Base-by-base conservation (phyloP, 2,888 invertebrate species). In the Drosophila leonis region DNA sequence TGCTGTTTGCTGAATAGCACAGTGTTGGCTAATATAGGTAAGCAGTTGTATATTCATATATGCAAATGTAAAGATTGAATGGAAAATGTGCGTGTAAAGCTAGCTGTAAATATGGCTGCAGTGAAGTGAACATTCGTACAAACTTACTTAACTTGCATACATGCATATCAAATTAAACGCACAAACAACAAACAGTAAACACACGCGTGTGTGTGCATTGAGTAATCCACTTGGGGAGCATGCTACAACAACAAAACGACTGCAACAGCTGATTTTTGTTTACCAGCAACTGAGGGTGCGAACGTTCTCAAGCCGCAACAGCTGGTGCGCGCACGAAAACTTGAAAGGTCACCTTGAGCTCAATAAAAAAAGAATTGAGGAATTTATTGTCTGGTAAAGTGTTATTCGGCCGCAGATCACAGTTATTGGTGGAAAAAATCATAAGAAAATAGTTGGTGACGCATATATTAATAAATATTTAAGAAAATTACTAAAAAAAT, bases 271-370 rank as follows among this genome's bases (percentile, higher is more conserved):
- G 90, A 60, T 41, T 72, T 87, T 85, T 84, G 83, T 89, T 84
- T 89, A 89, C 85, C 62, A 69, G 72, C 85, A 41, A 52, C 41
- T 29, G 83, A 66, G 69, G 84, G 73, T 75, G 80, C 64, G 66
- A 49, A 74, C 56, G 59, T 63, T 78, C 63, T 69, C 51, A 61
- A 51, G 82, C 83, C 63, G 62, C 18, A 76, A 55, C 83, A 83
- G 86, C 88, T 83, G 83, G 63, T 80, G 68, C 18, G 65, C 71
- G 82, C 75, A 80, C 75, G 69, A 82, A 78, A 80, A 86, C 90
- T 79, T 77, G 61, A 89, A 79, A 90, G 89, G 89, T 89, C 89
- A 89, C 89, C 91, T 89, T 89, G 91, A 90, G 83, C 87, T 72
- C 80, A 73, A 82, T 85, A 85, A 80, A 79, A 75, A 65, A 65